Base-by-base conservation (phyloP, 1,140 invertebrate genomes). In the Ooceraea biroi region DNA sequence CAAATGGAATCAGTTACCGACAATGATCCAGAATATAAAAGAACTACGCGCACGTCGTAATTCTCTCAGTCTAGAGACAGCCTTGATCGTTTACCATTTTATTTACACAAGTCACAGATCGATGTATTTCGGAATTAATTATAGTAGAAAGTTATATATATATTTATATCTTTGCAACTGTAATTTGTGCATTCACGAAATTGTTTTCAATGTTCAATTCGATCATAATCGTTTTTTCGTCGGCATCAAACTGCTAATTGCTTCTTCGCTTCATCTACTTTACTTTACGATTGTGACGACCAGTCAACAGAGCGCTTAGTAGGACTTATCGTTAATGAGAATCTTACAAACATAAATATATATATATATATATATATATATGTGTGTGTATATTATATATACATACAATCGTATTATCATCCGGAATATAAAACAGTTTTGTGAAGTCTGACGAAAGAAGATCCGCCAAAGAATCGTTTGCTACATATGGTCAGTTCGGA, bases 251-350 rank as follows among this genome's bases (percentile, higher is more conserved):
- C 27, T 68, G 11, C 44, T 14, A 44, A 41, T n/a, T 27, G 61
- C 8, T 30, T 61, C 22, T 3, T 25, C 8, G 14, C 65, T 61
- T 61, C 57, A 19, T 11, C 48, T 14, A 10, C 14, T 78, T 17
- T 30, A 77, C 83, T 50, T 58, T 73, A 12, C 66, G 85, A 69
- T 27, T 55, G 72, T 55, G 58, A 66, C 68, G 27, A 78, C 78
- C 78, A 83, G 73, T 73, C 85, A 83, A 80, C 76, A n/a, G n/a
- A 69, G 55, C 82, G 85, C 86, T 88, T 84, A 88, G 82, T 61
- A 68, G 36, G 71, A 83, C 82, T 88, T 88, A 88, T 87, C 85
- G 85, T 88, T 88, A 88, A 88, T 88, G n/a, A n/a, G 85, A 88
- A 88, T 76, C 82, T 76, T 87, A 84, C 82, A 69, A 86, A 84